Base-by-base conservation (phyloP, 1,140 invertebrate genomes). In the Drosophila kohkoa region DNA sequence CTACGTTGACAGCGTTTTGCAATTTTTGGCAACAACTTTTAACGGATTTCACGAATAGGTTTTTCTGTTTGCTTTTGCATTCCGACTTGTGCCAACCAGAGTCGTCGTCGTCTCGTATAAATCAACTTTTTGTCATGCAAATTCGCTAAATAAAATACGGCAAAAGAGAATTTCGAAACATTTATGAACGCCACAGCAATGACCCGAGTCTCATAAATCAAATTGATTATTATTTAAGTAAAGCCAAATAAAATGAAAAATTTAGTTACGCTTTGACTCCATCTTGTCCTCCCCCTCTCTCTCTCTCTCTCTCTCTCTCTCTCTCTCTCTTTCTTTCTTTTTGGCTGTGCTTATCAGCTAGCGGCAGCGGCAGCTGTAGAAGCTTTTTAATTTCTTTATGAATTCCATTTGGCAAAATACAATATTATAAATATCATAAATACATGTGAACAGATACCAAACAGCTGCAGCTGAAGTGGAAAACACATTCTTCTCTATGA, bases 221-320 rank as follows among this genome's bases (percentile, higher is more conserved):
- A 72, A 74, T 87, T 80, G 80, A 88, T 88, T 87, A 87, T 88
- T 77, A 88, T 88, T 82, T 77, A 88, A 86, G 64, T 67, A 62
- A 75, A 74, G 28, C 66, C 55, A 72, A 76, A 67, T 64, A 46
- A 81, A 75, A 69, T 75, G 54, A 62, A 70, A 65, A 72, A 70
- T 76, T 82, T 70, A 72, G 60, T 69, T 64, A 54, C 41, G 55
- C 48, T 43, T 64, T 78, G 57, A 63, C 64, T 72, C 65, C 25
- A 48, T 54, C 30, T n/a, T 25, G 20, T 25, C 20, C 32, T 10
- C 13, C 8, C 15, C 5, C 15, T 41, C 15, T 57, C 54, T 25
- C 32, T 1, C 6, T 1, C 32, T 20, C 13, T 20, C 13, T 20
- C 8, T 3, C 30, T 35, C n/a, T 54, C 0, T 32, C 51, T 32